Percentiles rank a stretch among this genome's conserved stretches.
These are phyloP conservation scores for Takifugu flavidus DNA, from an alignment of 2,113 vertebrate species.

Conservation along the genomic window DNA sequence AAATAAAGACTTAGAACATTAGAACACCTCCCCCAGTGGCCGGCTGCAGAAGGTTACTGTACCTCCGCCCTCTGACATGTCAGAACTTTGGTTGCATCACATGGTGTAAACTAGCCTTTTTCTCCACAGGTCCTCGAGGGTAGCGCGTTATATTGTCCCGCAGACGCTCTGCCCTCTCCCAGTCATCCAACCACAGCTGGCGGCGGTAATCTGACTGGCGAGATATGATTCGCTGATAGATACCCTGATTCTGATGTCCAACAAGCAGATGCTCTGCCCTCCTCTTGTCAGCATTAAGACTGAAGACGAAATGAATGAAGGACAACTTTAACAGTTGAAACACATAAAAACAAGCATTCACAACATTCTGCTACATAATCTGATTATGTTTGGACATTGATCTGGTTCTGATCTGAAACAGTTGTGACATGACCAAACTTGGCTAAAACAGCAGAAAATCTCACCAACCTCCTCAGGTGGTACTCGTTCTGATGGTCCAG, in stretches of 20 bases:
- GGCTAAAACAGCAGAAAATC: too few species aligned
- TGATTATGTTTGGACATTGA: too few species aligned
- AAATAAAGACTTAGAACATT: too few species aligned
- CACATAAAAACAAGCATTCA: too few species aligned
- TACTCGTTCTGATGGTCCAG: slow-evolving; percentile 76
- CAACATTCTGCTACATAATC: too few species aligned
- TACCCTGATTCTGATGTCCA: slow-evolving; percentile 70
- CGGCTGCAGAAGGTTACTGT: too few species aligned
- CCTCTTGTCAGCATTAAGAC: slow-evolving; percentile 70
- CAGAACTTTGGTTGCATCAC: too few species aligned
- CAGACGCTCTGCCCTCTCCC: slow-evolving; percentile 57
- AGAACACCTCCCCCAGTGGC: too few species aligned
- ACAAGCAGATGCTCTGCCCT: slow-evolving; percentile 57
- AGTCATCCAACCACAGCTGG: slow-evolving; percentile 69
- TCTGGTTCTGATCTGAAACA: too few species aligned
- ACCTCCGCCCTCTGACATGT: neutral
- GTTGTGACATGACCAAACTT: too few species aligned
- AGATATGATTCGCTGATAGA: slow-evolving; percentile 66
- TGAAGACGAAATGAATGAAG: slow-evolving; percentile 21
- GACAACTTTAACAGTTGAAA: neutral
- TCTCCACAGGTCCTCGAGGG: slow-evolving; percentile 40
- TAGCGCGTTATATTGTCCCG: slow-evolving; percentile 65
- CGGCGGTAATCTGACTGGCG: slow-evolving; percentile 69
- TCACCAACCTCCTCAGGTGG: slow-evolving; percentile 62
- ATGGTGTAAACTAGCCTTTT: slow-evolving; percentile 45